A percentile compares a stretch with the other conserved stretches of the same genome.
phyloP scores from a whole-genome alignment of 1,140 invertebrate species.

The Drusus annulatus region DNA sequence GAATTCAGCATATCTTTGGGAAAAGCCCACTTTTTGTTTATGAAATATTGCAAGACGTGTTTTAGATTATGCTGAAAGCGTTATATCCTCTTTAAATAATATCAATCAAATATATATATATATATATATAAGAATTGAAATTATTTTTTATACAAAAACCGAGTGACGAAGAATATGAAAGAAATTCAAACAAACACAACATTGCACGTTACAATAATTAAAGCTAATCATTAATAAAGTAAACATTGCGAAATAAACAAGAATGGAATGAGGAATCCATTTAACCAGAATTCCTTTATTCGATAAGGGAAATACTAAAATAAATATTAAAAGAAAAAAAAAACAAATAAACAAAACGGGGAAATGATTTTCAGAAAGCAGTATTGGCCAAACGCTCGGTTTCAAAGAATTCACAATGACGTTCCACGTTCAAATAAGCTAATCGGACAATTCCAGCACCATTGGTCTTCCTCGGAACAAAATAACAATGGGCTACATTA shows the following conservation, averaged over 20 bases:
- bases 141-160: no score
- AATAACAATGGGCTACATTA: slow-evolving; percentile 33
- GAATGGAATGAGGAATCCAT: not conserved
- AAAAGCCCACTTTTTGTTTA: no score
- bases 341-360: not conserved
- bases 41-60: no score
- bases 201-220: not conserved
- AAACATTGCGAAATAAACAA: not conserved
- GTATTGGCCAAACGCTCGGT: not conserved
- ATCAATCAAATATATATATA: no score
- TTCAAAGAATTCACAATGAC: slow-evolving; percentile 35
- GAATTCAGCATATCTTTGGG: no score
- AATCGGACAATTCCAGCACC: not conserved
- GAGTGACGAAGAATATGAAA: no score
- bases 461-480: not conserved
- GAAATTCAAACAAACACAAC: no score
- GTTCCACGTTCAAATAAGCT: slow-evolving; percentile 3
- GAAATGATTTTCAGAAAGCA: not conserved
- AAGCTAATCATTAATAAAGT: not conserved
- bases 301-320: not conserved
- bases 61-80: no score
- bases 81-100: no score
- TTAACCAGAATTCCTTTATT: not conserved
- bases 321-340: no score
- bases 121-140: no score